Base-by-base conservation (phyloP, 2,888 invertebrate genomes). In the Craniophora ligustri region DNA sequence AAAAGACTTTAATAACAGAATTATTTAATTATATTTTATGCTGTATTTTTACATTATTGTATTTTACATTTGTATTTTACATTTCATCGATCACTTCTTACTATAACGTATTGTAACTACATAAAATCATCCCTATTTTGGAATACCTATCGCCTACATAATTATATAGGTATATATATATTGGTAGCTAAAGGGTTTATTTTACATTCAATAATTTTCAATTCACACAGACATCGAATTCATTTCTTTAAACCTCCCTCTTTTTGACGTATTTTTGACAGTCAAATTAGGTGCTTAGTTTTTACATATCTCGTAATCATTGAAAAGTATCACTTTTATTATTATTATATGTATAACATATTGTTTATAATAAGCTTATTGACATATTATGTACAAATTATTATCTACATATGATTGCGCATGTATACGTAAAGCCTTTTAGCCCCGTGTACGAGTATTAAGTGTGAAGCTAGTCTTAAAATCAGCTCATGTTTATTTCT, bases 391-490 rank as follows among this genome's bases (percentile, higher is more conserved):
- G 26, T 10, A 35, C 30, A 34, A 45, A 54, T 46, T 10, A 41
- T 26, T 56, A 48, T 60, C 50, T 68, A 56, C 42, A 38, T 42
- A 36, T 36, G 19, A 28, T 18, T 40, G 18, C 16, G 61, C 61
- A 61, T 45, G 67, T 45, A 31, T 40, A n/a, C n/a, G n/a, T n/a
- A n/a, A n/a, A n/a, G n/a, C n/a, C n/a, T n/a, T n/a, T n/a, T n/a
- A 48, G 49, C 31, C 18, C 26, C 8, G 21, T 34, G 26, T 59
- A 49, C 34, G 39, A 65, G 39, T 67, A 53, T 70, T 54, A 69
- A 58, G 59, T 69, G 67, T 75, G 67, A 47, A 53, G 57, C 76
- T 70, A 66, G 62, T 71, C 72, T 67, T 67, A 60, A 61, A 56
- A 50, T 65, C 50, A 16, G 14, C 30, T 61, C 30, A 34, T 67